A percentile compares a stretch with the other conserved stretches of the same genome.
Conservation (phyloP, 2,797 vertebrate species). For the Leptodactylus fallax region DNA sequence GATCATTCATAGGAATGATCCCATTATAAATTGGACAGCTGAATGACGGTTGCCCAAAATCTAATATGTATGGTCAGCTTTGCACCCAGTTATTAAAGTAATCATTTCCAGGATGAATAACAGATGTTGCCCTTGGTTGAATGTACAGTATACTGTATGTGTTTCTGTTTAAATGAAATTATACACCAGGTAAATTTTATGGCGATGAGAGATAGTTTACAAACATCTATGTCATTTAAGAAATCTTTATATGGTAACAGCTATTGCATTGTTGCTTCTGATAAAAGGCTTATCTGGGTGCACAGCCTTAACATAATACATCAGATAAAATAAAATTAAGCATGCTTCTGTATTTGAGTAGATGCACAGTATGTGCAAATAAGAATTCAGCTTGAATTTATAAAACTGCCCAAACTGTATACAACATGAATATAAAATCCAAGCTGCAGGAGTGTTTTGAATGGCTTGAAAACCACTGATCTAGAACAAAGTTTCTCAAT, state of each 20-base stretch:
- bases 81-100: no score
- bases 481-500: conserved; percentile 47
- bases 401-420: neutral
- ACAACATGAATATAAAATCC: conserved; percentile 3
- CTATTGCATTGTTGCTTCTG: neutral
- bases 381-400: neutral
- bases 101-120: no score
- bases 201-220: neutral
- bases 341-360: neutral
- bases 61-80: no score
- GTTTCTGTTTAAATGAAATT: no score
- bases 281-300: no score
- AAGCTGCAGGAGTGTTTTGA: neutral
- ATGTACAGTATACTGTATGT: no score
- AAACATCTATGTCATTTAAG: neutral
- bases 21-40: no score
- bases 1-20: no score
- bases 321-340: neutral
- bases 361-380: neutral
- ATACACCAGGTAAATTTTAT: no score
- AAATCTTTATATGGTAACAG: neutral
- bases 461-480: conserved; percentile 35
- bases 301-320: neutral
- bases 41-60: no score
- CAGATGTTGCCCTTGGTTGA: no score